These are phyloP conservation scores for Leuctra nigra DNA, from an alignment of 2,888 invertebrate genomes.

Conservation along the genomic window DNA sequence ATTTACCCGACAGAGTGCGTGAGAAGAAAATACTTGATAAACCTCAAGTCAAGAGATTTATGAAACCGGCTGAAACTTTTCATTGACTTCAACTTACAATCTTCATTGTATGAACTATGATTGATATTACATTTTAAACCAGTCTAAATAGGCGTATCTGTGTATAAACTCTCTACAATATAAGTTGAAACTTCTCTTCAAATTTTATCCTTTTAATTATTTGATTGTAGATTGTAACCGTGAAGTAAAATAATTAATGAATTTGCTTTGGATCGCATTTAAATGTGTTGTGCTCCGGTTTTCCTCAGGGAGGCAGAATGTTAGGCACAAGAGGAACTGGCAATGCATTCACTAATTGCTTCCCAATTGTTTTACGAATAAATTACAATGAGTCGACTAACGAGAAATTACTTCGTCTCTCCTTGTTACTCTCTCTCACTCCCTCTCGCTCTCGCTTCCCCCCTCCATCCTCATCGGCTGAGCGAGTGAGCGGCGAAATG, in stretches of 20 bases:
- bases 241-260: background rate
- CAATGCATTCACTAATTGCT: conserved; percentile 21
- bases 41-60: no score
- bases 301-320: background rate
- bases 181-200: no score
- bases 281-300: conserved; percentile 1
- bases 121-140: no score
- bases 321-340: background rate
- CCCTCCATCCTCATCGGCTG: background rate
- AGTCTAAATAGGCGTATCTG: no score
- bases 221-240: no score
- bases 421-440: background rate
- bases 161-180: no score
- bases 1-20: no score
- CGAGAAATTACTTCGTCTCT: conserved; percentile 19
- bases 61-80: no score
- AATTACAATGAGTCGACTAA: conserved; percentile 22
- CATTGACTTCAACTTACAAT: no score
- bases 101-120: no score
- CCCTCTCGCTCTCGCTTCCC: background rate
- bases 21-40: no score
- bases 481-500: conserved; percentile 5
- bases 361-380: conserved; percentile 21
- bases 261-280: background rate
- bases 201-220: no score